A percentile compares a stretch with the other conserved stretches of the same genome.
Conservation (phyloP, 2,888 invertebrate species). For the Protonemura montana region DNA sequence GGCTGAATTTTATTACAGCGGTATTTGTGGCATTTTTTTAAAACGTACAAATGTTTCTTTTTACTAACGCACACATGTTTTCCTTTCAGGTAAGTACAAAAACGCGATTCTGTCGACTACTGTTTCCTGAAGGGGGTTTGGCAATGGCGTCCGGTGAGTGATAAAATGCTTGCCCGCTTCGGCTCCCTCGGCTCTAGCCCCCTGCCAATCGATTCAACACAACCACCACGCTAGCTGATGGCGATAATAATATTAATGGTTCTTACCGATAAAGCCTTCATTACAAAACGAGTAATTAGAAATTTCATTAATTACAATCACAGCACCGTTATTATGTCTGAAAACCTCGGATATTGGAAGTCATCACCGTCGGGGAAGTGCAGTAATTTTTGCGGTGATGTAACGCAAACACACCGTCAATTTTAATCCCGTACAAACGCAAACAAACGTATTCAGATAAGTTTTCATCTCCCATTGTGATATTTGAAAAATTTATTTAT, state of each 20-base stretch:
- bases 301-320: not conserved
- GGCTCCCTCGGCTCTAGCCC: not conserved
- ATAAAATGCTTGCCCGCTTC: not conserved
- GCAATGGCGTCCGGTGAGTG: conserved; percentile 35
- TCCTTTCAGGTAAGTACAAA: conserved; percentile 36
- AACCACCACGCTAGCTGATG: not conserved
- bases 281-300: not conserved
- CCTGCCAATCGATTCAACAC: not conserved
- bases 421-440: not conserved
- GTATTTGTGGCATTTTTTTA: too few relatives aligned
- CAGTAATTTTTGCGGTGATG: not conserved
- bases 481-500: not conserved
- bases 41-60: too few relatives aligned
- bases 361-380: not conserved
- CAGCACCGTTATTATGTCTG: not conserved
- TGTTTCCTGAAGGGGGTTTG: not conserved
- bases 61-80: not conserved
- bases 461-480: not conserved
- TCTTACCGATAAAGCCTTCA: not conserved
- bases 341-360: not conserved
- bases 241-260: not conserved
- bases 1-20: too few relatives aligned
- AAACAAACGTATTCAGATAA: not conserved
- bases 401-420: not conserved
- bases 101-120: not conserved